These are phyloP conservation scores for Platycercus adscitus DNA, from an alignment of 2,113 vertebrate species.

Conservation along the genomic window DNA sequence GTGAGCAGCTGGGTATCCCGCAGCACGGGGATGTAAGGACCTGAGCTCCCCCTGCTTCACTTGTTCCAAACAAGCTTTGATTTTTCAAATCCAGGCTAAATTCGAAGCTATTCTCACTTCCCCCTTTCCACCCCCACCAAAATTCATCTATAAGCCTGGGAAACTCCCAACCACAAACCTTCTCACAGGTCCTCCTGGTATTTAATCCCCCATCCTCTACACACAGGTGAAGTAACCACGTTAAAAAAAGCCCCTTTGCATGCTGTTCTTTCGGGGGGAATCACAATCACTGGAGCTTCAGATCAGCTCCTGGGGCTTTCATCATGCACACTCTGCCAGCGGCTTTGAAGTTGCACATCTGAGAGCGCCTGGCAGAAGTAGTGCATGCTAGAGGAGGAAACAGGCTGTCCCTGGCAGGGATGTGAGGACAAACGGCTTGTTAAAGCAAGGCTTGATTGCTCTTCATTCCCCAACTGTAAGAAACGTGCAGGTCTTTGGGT, in stretches of 20 bases:
- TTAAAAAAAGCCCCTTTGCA: not conserved
- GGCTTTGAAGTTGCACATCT: conserved; percentile 53
- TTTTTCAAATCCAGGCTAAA: not conserved
- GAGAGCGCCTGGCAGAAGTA: not conserved
- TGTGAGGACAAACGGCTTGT: not conserved
- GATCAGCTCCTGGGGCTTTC: conserved; percentile 36
- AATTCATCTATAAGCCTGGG: not conserved
- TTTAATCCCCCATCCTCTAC: not conserved
- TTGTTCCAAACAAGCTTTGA: not conserved
- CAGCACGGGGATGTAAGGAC: not conserved
- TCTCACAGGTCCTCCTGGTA: not conserved
- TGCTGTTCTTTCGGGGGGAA: not conserved
- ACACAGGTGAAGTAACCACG: not conserved
- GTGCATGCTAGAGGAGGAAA: not conserved
- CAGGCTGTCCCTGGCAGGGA: not conserved
- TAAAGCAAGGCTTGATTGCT: not conserved
- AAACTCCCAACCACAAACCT: not conserved
- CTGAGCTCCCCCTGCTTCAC: not conserved
- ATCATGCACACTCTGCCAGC: conserved; percentile 25
- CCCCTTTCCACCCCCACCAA: not conserved
- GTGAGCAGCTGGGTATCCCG: conserved; percentile 71
- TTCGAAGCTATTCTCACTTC: not conserved
- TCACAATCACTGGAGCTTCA: conserved; percentile 11
- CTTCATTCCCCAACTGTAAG: not conserved
- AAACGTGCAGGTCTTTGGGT: fast-evolving